These are phyloP conservation scores for Vanessa tameamea DNA, from an alignment of 1,140 invertebrate genomes.

Conservation along the genomic window DNA sequence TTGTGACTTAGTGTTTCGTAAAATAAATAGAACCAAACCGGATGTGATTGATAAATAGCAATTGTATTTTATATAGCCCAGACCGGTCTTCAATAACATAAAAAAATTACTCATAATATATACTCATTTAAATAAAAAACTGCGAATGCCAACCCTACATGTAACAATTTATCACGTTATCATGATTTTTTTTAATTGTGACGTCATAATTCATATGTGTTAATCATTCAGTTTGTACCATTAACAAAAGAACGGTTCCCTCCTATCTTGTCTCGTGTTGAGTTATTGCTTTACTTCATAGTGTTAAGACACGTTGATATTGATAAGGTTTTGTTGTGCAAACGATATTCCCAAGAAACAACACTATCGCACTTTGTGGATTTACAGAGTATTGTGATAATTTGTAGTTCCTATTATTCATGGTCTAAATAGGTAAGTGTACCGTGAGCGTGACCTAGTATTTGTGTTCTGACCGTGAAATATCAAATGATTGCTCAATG, in stretches of 20 bases:
- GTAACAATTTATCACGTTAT: not conserved
- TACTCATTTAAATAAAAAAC: no score
- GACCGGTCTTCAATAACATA: no score
- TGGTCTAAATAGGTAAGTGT: slow-evolving; percentile 7
- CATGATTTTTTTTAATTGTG: slow-evolving; percentile 21
- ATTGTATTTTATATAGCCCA: no score
- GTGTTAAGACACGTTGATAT: not conserved
- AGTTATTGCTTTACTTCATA: not conserved
- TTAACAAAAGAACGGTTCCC: not conserved
- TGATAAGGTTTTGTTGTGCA: not conserved
- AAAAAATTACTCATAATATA: no score
- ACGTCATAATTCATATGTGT: slow-evolving; percentile 12
- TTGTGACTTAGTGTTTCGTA: no score
- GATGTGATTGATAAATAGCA: no score
- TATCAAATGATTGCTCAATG: not conserved
- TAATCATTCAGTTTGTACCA: not conserved
- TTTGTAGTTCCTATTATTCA: not conserved
- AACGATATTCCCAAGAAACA: no score
- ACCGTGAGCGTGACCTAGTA: not conserved
- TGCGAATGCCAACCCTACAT: not conserved
- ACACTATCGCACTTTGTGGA: no score
- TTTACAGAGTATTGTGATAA: no score
- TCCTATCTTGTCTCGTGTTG: not conserved
- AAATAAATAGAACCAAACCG: no score
- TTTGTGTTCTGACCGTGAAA: slow-evolving; percentile 8